Percentiles rank a stretch among this genome's conserved stretches.
Evolutionary conservation across 2,113 vertebrate species (phyloP).

Genomic region (Phyllostomus discolor): DNA sequence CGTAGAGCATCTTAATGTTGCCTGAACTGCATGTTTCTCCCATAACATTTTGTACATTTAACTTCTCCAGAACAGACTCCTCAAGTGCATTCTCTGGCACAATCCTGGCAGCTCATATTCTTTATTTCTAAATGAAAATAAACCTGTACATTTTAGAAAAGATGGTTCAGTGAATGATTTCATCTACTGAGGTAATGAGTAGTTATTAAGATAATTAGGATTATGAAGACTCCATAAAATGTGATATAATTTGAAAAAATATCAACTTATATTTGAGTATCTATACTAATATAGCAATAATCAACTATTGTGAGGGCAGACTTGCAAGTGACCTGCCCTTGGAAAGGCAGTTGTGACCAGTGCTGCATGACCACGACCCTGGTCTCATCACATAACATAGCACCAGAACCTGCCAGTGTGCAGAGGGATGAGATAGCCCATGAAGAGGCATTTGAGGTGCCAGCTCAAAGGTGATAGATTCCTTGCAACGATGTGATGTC

Average conservation of each 20-base stretch:
- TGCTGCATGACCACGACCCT: neutral
- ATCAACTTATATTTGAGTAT: neutral
- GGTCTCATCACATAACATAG: neutral
- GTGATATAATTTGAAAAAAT: neutral
- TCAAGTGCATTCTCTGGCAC: neutral
- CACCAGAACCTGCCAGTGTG: neutral
- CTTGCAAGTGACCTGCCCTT: too few species aligned
- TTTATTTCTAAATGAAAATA: neutral
- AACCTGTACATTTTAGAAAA: neutral
- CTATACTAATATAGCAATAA: too few species aligned
- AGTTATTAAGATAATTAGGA: neutral
- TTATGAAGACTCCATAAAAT: neutral
- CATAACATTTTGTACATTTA: too few species aligned
- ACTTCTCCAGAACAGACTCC: too few species aligned
- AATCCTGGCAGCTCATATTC: fast-evolving
- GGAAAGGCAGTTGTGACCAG: neutral
- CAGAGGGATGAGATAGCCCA: too few species aligned
- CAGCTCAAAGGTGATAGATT: neutral
- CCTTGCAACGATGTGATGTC: neutral
- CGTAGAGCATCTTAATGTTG: fast-evolving
- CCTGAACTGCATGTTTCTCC: neutral
- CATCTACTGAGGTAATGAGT: neutral
- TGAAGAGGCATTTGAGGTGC: neutral
- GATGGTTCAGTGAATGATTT: neutral
- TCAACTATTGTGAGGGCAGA: too few species aligned